Percentiles rank a stretch among this genome's conserved stretches.
Conservation (phyloP, 2,113 vertebrate species). For the Albula goreensis region DNA sequence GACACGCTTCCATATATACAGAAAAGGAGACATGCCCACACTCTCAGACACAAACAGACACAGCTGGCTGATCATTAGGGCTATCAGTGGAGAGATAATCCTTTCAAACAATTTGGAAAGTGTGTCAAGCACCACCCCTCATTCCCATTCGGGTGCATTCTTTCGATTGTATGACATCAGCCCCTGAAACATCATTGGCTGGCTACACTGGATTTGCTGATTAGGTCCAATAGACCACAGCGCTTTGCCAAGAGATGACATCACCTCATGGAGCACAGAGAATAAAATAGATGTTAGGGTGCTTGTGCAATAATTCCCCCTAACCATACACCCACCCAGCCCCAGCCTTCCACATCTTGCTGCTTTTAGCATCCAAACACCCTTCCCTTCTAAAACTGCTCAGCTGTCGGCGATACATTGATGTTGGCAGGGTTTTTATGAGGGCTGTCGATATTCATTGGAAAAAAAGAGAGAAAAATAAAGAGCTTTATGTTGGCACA, state of each 20-base stretch:
- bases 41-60: slow-evolving; percentile 23
- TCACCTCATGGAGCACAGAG: not conserved
- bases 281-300: not conserved
- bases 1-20: not conserved
- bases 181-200: slow-evolving; percentile 6
- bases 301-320: not conserved
- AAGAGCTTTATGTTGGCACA: not conserved
- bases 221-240: slow-evolving; percentile 5
- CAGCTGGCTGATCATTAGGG: not conserved
- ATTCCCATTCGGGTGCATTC: slow-evolving; percentile 9
- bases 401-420: not conserved
- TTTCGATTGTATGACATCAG: slow-evolving; percentile 5
- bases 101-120: slow-evolving; percentile 1
- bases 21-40: not conserved
- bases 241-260: slow-evolving; percentile 9
- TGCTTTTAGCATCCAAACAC: not conserved
- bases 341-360: not conserved
- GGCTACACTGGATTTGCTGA: not conserved
- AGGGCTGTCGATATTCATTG: slow-evolving; percentile 1
- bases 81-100: slow-evolving; percentile 1
- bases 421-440: slow-evolving; percentile 17
- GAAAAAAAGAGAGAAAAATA: not conserved
- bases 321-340: not conserved
- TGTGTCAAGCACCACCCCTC: not conserved
- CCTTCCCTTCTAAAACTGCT: not conserved